A percentile compares a stretch with the other conserved stretches of the same genome.
Conservation (phyloP, 2,888 invertebrate species). For the Eutolmus rufibarbis region DNA sequence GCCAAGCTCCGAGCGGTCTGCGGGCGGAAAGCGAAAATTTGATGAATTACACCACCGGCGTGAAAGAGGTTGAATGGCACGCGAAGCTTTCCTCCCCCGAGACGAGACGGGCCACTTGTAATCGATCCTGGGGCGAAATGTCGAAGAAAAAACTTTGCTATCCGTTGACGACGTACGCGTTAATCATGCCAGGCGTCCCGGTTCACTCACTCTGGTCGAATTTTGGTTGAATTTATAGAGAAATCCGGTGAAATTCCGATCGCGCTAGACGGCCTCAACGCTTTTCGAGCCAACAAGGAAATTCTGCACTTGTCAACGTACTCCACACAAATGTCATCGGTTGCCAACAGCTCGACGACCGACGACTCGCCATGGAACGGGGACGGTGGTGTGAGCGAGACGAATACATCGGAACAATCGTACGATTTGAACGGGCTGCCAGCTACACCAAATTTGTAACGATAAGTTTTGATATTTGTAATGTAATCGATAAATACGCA, state of each 20-base stretch:
- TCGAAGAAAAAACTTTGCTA: background rate
- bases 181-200: background rate
- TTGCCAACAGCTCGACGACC: background rate
- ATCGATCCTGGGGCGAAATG: background rate
- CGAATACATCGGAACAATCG: background rate
- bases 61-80: background rate
- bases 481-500: background rate
- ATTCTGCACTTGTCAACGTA: constrained; percentile 34
- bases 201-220: background rate
- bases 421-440: background rate
- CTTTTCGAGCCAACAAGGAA: background rate
- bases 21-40: background rate
- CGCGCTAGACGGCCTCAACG: background rate
- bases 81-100: background rate
- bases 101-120: background rate
- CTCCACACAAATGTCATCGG: constrained; percentile 26
- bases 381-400: background rate
- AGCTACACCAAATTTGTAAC: background rate
- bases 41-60: background rate
- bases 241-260: background rate
- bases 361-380: background rate
- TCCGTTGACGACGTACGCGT: background rate
- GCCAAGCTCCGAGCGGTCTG: background rate
- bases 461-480: background rate
- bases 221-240: background rate